Conservation (phyloP, 2,888 invertebrate genomes). For the Caenorhabditis doughertyi region DNA sequence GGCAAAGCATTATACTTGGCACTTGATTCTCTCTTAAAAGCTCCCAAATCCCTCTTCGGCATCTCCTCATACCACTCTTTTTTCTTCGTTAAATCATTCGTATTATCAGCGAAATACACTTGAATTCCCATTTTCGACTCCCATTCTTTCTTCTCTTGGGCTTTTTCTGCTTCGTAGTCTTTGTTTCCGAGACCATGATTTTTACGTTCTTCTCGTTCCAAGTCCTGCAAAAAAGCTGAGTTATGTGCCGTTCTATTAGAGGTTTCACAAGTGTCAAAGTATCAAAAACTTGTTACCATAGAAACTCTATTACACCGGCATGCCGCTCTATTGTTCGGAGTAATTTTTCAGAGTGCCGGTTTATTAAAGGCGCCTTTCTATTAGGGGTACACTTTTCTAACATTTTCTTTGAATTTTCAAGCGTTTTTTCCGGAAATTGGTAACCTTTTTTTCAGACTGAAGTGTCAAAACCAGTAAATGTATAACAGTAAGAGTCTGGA, state of each 20-base stretch:
- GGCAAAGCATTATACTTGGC: background rate
- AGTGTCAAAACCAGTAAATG: too few relatives aligned
- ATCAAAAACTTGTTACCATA: too few relatives aligned
- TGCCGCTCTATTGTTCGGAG: too few relatives aligned
- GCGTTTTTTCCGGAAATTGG: too few relatives aligned
- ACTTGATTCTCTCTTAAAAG: conserved; percentile 10
- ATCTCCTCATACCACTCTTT: conserved; percentile 92
- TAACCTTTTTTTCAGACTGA: too few relatives aligned
- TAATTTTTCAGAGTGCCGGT: too few relatives aligned
- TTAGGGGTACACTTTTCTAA: too few relatives aligned
- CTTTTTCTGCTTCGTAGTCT: conserved; percentile 92
- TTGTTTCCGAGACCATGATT: conserved; percentile 86
- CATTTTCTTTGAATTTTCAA: too few relatives aligned
- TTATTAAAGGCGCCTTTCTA: too few relatives aligned
- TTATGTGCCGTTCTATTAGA: too few relatives aligned
- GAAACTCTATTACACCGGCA: too few relatives aligned
- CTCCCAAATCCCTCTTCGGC: conserved; percentile 84
- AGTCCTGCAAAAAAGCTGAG: conserved; percentile 67
- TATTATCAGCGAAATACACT: conserved; percentile 92
- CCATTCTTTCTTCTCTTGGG: conserved; percentile 93
- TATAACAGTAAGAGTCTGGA: too few relatives aligned
- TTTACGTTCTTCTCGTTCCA: conserved; percentile 83
- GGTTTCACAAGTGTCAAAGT: background rate
- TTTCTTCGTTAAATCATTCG: conserved; percentile 84
- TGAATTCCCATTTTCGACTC: conserved; percentile 97